Base-by-base conservation (phyloP, 2,113 vertebrate species). In the Megaleporinus macrocephalus region DNA sequence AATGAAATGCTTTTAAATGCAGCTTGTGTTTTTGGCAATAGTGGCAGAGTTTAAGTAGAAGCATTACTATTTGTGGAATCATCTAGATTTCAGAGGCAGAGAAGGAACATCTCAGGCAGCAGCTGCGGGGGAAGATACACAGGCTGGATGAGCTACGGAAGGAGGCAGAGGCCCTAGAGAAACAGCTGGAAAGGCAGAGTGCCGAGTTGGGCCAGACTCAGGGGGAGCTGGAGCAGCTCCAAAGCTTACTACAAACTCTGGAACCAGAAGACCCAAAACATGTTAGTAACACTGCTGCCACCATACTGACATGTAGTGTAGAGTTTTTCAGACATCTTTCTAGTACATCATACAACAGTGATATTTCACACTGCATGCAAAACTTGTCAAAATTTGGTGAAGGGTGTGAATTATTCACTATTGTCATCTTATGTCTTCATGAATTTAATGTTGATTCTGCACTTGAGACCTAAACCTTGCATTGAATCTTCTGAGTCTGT, bases 81-180 rank as follows among this genome's bases (percentile, higher is more conserved):
- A 26, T 75, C 36, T 83, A 96, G 96, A 68, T 95, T 81, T 91
- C 86, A 51, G 93, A 94, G 87, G 92, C 90, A 63, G 90, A 90
- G 83, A 95, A 89, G 82, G 94, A 95, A 49, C 72, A 79, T 57
- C 86, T 94, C 66, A 90, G 93, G 13, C 92, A 94, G 73, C 90
- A 95, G 0, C 27, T 96, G 78, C 90, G 85, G 89, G 74, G 76
- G 79, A 95, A 89, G 89, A 92, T 96, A 82, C 80, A 87, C 36
- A 86, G 89, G 76, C 73, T 96, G 66, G 91, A 87, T 77, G 87
- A 92, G 84, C 89, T 94, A 26, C 90, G 53, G 22, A 86, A 91
- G 24, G 95, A 95, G 73, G 87, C 92, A 73, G 53, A 93, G 82
- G 88, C 92, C 44, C 80, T 96, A 72, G 95, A 96, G 87, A 88